phyloP scores from a whole-genome alignment of 2,113 vertebrate genomes.

The Sterna hirundo region DNA sequence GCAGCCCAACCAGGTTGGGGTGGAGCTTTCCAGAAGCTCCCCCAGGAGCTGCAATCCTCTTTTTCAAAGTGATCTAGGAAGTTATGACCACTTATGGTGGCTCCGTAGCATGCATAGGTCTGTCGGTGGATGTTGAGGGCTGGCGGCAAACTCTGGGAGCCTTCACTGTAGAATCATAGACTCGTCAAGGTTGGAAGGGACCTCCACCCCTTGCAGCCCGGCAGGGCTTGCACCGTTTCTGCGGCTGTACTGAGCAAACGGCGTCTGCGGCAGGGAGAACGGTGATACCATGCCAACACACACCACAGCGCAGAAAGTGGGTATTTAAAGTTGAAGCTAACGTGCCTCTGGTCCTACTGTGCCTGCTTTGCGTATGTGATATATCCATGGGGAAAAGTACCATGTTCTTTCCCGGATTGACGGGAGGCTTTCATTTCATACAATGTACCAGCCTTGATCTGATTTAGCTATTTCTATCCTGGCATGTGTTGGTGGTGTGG shows the following conservation, averaged over 20 bases:
- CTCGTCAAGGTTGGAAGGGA: neutral
- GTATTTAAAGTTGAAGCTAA: neutral
- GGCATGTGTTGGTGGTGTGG: neutral
- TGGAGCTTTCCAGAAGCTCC: neutral
- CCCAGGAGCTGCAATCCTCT: neutral
- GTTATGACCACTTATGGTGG: rapidly evolving
- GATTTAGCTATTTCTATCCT: neutral
- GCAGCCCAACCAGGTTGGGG: neutral
- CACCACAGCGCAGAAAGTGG: neutral
- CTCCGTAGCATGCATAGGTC: neutral
- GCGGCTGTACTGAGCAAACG: neutral
- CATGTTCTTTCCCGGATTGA: neutral
- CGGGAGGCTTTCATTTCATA: neutral
- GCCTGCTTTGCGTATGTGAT: neutral
- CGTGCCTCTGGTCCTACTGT: neutral
- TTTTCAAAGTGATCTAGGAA: neutral
- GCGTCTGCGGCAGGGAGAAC: neutral
- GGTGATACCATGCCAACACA: rapidly evolving
- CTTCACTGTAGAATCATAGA: neutral
- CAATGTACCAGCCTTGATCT: neutral
- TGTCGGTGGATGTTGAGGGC: neutral
- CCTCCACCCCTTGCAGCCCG: neutral
- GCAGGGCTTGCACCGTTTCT: neutral
- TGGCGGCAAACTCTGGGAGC: neutral
- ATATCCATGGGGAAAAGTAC: neutral